phyloP scores from a whole-genome alignment of 2,888 invertebrate genomes.

The Sminthurides aquaticus region DNA sequence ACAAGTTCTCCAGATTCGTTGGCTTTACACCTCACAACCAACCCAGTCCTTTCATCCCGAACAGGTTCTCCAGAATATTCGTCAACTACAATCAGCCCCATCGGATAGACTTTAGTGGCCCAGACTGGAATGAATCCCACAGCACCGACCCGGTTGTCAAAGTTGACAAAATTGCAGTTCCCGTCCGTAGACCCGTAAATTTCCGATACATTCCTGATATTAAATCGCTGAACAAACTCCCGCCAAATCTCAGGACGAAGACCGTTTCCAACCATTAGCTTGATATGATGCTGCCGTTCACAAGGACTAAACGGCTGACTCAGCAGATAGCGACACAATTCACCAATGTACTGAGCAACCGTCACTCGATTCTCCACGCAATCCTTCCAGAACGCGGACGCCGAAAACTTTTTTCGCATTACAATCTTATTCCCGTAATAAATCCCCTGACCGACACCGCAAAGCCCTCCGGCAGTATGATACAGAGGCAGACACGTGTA shows the following conservation, averaged over 20 bases:
- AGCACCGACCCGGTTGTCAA: conserved; percentile 20
- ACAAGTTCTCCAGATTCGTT: conserved; percentile 21
- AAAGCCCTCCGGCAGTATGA: conserved; percentile 15
- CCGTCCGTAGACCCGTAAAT: conserved; percentile 24
- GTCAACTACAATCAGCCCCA: conserved; percentile 14
- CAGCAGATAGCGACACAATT: conserved; percentile 80
- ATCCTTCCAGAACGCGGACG: conserved; percentile 54
- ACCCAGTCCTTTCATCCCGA: conserved; percentile 6
- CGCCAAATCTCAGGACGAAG: conserved; percentile 26
- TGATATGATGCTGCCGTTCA: conserved; percentile 63
- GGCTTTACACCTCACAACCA: conserved; percentile 16
- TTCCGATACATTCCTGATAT: conserved; percentile 14
- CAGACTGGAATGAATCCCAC: conserved; percentile 21
- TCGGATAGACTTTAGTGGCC: conserved; percentile 2
- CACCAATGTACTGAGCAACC: conserved; percentile 76
- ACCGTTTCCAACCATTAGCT: conserved; percentile 58
- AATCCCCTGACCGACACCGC: conserved; percentile 16
- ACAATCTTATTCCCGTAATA: conserved; percentile 10
- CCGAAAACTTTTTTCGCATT: conserved; percentile 58
- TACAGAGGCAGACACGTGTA: conserved; percentile 20
- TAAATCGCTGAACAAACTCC: conserved; percentile 13
- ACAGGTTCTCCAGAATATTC: conserved; percentile 11
- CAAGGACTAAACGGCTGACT: conserved; percentile 62
- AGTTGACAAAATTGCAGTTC: conserved; percentile 21
- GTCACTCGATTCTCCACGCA: conserved; percentile 53